Percentiles rank a stretch among this genome's conserved stretches.
These are phyloP conservation scores for Cinclus mexicanus DNA, from an alignment of 2,113 vertebrate species.

Conservation along the genomic window DNA sequence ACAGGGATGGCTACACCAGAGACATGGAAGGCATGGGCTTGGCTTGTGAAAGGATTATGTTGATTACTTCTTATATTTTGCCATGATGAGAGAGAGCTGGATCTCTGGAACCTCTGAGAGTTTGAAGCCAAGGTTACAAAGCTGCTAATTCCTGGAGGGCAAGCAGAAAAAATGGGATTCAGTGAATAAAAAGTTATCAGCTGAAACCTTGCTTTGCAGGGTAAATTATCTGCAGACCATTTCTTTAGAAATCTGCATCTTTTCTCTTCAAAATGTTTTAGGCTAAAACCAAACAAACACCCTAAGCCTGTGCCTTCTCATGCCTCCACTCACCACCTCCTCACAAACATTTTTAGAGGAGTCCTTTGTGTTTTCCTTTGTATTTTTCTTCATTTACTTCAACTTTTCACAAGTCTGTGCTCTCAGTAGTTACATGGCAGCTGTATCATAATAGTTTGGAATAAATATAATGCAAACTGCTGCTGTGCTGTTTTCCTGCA, in stretches of 20 bases:
- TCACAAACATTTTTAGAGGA: neutral
- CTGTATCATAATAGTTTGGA: neutral
- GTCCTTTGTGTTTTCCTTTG: neutral
- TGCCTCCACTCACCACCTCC: neutral
- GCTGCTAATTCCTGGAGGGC: accelerated
- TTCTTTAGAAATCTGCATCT: neutral
- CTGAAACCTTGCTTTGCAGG: neutral
- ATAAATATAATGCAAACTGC: neutral
- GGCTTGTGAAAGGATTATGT: neutral
- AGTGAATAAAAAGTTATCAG: neutral
- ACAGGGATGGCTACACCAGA: neutral
- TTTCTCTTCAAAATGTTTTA: neutral
- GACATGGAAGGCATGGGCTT: neutral
- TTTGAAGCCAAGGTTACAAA: neutral
- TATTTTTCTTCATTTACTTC: neutral
- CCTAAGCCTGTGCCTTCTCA: neutral
- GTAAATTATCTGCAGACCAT: neutral
- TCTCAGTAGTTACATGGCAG: neutral
- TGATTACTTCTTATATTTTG: neutral
- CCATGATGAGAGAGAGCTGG: neutral
- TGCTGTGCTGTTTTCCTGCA: neutral
- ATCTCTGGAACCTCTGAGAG: neutral
- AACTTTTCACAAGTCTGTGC: neutral
- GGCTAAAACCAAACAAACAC: neutral
- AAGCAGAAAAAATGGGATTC: neutral